Conservation (phyloP, 2,888 invertebrate species). For the Leucania comma region DNA sequence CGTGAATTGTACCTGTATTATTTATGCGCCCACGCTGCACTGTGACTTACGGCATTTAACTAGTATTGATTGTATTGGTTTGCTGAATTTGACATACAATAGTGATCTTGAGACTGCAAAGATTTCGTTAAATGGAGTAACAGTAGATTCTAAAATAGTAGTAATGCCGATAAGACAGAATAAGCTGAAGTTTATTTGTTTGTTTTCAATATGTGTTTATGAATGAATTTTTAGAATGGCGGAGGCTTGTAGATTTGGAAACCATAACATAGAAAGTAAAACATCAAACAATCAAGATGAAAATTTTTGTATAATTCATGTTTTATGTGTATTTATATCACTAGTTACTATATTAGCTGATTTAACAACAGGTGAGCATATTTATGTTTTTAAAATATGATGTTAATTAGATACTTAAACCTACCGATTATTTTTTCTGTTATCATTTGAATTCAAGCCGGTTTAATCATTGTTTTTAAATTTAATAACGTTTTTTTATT, state of each 20-base stretch:
- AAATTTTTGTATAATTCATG: slow-evolving; percentile 88
- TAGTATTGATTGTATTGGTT: slow-evolving; percentile 61
- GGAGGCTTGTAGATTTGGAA: slow-evolving; percentile 85
- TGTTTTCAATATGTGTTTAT: slow-evolving; percentile 60
- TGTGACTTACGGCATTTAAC: slow-evolving; percentile 48
- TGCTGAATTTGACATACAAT: slow-evolving; percentile 68
- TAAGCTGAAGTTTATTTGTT: slow-evolving; percentile 45
- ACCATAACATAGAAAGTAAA: slow-evolving; percentile 79
- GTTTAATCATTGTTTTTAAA: slow-evolving; percentile 38
- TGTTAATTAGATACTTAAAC: neutral
- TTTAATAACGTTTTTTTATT: slow-evolving; percentile 5
- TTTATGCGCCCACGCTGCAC: slow-evolving; percentile 68
- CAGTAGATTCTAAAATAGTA: slow-evolving; percentile 44
- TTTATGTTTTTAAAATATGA: neutral
- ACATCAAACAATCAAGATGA: slow-evolving; percentile 81
- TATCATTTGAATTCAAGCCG: slow-evolving; percentile 37
- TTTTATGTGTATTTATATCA: slow-evolving; percentile 90
- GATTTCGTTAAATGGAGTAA: slow-evolving; percentile 30
- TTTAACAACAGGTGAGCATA: slow-evolving; percentile 89
- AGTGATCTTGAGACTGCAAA: slow-evolving; percentile 29
- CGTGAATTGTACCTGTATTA: slow-evolving; percentile 34
- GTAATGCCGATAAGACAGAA: slow-evolving; percentile 39
- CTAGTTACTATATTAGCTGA: slow-evolving; percentile 91
- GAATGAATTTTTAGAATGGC: slow-evolving; percentile 80
- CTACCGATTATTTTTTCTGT: slow-evolving; percentile 35